Base-by-base conservation (phyloP, 2,797 vertebrate genomes). In the Hypotaenidia philippensis region DNA sequence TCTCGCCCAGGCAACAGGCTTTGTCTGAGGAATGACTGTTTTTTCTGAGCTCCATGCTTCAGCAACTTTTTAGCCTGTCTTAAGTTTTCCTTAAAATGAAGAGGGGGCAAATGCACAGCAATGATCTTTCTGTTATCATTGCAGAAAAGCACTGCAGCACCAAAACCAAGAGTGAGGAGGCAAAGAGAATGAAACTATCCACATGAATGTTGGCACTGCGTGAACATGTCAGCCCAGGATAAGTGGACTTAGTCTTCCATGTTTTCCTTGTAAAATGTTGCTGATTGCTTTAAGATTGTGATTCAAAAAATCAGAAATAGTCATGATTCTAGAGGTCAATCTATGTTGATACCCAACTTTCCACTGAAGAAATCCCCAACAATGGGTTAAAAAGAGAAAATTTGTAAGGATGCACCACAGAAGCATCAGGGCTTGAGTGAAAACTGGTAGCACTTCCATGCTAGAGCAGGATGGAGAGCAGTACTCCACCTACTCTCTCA, bases 131-230 rank as follows among this genome's bases (percentile, higher is more conserved):
- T 1, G 0, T 27, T 77, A 31, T 7, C 13, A 3, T 2, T 80
- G 63, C 11, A 80, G 25, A 57, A 22, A 45, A 68, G 11, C 1
- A 2, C 25, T 63, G 45, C 13, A 34, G 60, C 44, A 50, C 32
- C 60, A 11, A 40, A 50, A 72, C 31, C 1, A 10, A 6, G 31
- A 72, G n/a, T 32, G 15, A 76, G 57, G 18, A 38, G 21, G 13
- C 23, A 47, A 41, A 49, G 47, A 49, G 15, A 76, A 26, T 17
- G 14, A 36, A 66, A 34, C 6, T 20, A 23, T n/a, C 19, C 7
- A 22, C 20, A 13, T 8, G 38, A n/a, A 40, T 0, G 0, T 22
- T 26, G 45, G 14, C 41, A 15, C 13, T 40, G 11, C 18, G 9
- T 23, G 34, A 52, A 44, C 2, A 4, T 29, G 26, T n/a, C n/a